Evolutionary conservation across 2,888 invertebrate species (phyloP).

Genomic region (Gerris lacustris): DNA sequence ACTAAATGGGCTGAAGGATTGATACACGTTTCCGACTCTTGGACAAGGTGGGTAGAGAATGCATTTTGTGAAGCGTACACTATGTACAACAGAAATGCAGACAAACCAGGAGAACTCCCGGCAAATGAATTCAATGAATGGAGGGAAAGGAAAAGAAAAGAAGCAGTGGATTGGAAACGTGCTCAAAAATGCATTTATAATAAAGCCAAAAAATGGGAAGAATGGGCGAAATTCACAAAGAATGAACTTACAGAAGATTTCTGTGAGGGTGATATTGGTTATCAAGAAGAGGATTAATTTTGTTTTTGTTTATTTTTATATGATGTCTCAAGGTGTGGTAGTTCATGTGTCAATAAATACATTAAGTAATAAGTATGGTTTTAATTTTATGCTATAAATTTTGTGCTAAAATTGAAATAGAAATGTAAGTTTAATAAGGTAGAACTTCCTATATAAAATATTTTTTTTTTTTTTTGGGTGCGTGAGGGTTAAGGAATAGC

Average conservation of each 20-base stretch:
- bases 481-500: too few species aligned
- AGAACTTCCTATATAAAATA: too few species aligned
- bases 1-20: background rate
- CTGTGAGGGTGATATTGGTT: too few species aligned
- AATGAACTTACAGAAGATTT: background rate
- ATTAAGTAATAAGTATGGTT: too few species aligned
- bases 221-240: background rate
- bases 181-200: background rate
- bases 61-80: background rate
- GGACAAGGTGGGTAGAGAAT: background rate
- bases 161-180: background rate
- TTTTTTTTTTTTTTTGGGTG: too few species aligned
- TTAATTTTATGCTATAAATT: too few species aligned
- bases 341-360: too few species aligned
- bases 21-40: background rate
- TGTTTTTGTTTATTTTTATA: too few species aligned
- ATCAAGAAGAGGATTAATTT: too few species aligned
- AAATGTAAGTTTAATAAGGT: too few species aligned
- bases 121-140: background rate
- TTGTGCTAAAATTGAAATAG: too few species aligned
- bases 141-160: background rate
- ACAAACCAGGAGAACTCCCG: background rate
- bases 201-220: background rate
- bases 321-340: too few species aligned
- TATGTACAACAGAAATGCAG: background rate